phyloP scores from a whole-genome alignment of 2,888 invertebrate genomes.

The Drosophila demipolita region DNA sequence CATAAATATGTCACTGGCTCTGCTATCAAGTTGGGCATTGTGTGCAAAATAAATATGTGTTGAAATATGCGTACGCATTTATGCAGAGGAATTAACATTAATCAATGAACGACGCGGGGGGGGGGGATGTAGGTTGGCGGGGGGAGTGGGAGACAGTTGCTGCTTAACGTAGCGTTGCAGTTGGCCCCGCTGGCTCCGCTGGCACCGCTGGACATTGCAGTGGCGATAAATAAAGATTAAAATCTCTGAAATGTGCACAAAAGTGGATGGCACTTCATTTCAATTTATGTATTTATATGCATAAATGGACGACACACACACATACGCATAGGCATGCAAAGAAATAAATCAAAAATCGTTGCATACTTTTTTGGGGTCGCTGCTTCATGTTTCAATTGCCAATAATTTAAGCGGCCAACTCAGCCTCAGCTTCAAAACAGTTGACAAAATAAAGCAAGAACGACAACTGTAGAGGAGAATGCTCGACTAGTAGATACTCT shows the following conservation, averaged over 20 bases:
- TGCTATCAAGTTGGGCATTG: conserved; percentile 14
- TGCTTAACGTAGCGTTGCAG: conserved; percentile 54
- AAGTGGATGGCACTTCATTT: conserved; percentile 77
- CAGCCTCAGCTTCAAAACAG: conserved; percentile 29
- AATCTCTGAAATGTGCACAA: conserved; percentile 77
- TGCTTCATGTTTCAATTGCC: conserved; percentile 63
- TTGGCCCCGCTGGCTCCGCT: background rate
- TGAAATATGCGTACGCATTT: conserved; percentile 53
- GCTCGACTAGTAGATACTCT: background rate
- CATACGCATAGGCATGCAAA: conserved; percentile 10
- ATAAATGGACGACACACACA: conserved; percentile 19
- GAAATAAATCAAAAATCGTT: conserved; percentile 70
- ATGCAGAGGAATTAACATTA: conserved; percentile 63
- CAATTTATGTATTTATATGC: conserved; percentile 70
- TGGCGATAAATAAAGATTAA: conserved; percentile 77
- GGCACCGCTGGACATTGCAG: conserved; percentile 12
- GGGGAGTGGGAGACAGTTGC: background rate
- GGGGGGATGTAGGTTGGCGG: background rate
- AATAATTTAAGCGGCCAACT: conserved; percentile 54
- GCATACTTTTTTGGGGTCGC: conserved; percentile 69
- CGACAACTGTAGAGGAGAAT: background rate
- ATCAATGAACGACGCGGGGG: conserved; percentile 42
- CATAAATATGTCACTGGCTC: conserved; percentile 51
- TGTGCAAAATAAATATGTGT: conserved; percentile 19
- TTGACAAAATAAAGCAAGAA: conserved; percentile 4